These are phyloP conservation scores for Osmoderma eremita DNA, from an alignment of 2,888 invertebrate species.

Conservation along the genomic window DNA sequence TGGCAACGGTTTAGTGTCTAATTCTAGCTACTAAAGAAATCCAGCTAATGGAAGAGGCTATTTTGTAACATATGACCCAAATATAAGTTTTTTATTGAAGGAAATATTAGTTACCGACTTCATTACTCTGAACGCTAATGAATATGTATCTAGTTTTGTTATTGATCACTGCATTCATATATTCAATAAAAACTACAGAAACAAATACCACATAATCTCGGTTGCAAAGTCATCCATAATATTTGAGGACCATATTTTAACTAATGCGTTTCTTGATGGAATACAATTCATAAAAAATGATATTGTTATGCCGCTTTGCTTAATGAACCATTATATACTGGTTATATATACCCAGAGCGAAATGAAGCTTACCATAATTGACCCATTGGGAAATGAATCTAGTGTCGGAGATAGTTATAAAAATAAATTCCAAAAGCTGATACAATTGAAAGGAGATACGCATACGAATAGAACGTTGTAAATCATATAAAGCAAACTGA, in stretches of 20 bases:
- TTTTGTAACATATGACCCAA: conserved; percentile 13
- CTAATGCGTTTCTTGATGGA: background rate
- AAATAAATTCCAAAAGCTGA: conserved; percentile 2
- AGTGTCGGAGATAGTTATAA: background rate
- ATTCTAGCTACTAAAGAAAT: conserved; percentile 2
- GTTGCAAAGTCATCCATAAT: conserved; percentile 12
- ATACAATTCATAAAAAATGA: too few relatives aligned
- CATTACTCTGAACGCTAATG: background rate
- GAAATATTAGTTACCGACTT: background rate
- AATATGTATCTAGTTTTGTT: conserved; percentile 11
- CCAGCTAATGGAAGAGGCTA: background rate
- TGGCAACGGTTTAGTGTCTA: conserved; percentile 12
- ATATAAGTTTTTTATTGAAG: conserved; percentile 4
- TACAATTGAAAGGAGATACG: too few relatives aligned
- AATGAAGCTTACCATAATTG: conserved; percentile 1
- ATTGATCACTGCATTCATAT: background rate
- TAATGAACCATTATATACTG: too few relatives aligned
- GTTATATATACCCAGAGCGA: background rate
- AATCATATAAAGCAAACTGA: too few relatives aligned
- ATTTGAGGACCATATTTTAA: background rate
- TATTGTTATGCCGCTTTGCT: too few relatives aligned
- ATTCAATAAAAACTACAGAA: background rate
- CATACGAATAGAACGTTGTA: too few relatives aligned
- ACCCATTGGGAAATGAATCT: conserved; percentile 15
- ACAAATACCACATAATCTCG: conserved; percentile 6